Evolutionary conservation across 2,113 vertebrate genomes (phyloP), one percentile per base, ranked within the genome.

Genomic region (Halichoeres trimaculatus): DNA sequence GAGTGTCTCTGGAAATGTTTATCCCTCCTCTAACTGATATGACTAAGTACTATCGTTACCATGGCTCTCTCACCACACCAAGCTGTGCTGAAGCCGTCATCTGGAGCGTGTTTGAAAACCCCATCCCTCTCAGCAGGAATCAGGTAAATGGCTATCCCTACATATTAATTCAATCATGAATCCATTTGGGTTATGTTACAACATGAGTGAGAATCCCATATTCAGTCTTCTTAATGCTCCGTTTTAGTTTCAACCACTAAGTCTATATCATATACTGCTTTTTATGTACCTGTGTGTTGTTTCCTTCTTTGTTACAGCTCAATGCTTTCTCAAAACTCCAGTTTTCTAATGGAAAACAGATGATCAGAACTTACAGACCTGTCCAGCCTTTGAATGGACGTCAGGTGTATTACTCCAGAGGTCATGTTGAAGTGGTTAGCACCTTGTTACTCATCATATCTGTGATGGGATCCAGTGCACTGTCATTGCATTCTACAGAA

Each of bases 61-160:
- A 85, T 0, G 95, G 96, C 7, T 97, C 95, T 4, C 93, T 96
- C 70, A 96, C 95, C 26, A 96, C 92, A 0, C 95, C 95, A 0
- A 54, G 77, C 83, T 98, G 96, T 57, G 38, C 85, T 0, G 94
- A 96, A 48, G 79, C 85, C 0, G 95, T 95, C 0, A 1, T 94
- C 72, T 97, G 96, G 95, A 96, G 91, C 0, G 10, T 96, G 10
- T 96, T 96, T 0, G 89, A 95, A 89, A 85, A 90, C 4, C 26
- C 84, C 0, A 83, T 95, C 65, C 85, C 84, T 22, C 92, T 96
- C 0, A 91, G 93, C 65, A 87, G 0, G 19, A 8, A 73, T 0
- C 95, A 97, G 95, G 95, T 96, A 35, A 5, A 40, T 12, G 10
- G 13, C 11, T 8, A 40, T n/a, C n/a, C n/a, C n/a, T n/a, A n/a